Evolutionary conservation across 2,797 vertebrate species (phyloP).

Genomic region (Sebastiscus albofasciatus): DNA sequence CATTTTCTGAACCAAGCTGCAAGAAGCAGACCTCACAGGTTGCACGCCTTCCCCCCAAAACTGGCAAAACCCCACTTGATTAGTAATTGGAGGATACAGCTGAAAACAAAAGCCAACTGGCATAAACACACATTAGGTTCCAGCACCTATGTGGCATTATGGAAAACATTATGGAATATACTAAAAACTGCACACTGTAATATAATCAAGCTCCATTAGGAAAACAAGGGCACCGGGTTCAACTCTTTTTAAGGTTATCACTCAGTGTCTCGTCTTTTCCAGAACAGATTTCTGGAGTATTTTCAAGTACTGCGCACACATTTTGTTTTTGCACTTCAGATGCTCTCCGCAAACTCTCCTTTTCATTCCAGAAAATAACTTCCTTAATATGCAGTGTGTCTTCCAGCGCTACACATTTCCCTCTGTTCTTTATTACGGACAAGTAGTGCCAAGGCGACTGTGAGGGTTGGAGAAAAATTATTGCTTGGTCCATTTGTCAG

Average conservation of each 20-base stretch:
- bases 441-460: conserved; percentile 19
- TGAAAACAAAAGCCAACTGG: conserved; percentile 20
- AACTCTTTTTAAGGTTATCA: conserved; percentile 7
- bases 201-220: conserved; percentile 31
- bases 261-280: conserved; percentile 13
- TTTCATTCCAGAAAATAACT: conserved; percentile 19
- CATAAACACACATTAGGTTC: conserved; percentile 21
- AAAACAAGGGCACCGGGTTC: conserved; percentile 34
- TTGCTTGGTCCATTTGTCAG: conserved; percentile 61
- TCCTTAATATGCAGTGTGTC: conserved; percentile 11
- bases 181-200: conserved; percentile 15
- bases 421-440: conserved; percentile 34
- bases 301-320: conserved; percentile 3
- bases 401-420: conserved; percentile 15
- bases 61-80: conserved; percentile 10
- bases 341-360: neutral
- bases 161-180: conserved; percentile 35
- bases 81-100: conserved; percentile 46
- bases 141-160: conserved; percentile 25
- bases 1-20: conserved; percentile 11
- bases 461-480: conserved; percentile 35
- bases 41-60: conserved; percentile 25
- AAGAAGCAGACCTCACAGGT: conserved; percentile 41
- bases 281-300: conserved; percentile 25
- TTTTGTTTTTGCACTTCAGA: conserved; percentile 22